Evolutionary conservation across 2,888 invertebrate genomes (phyloP), one percentile per base, ranked within the genome.

Genomic region (Philereme vetulata): DNA sequence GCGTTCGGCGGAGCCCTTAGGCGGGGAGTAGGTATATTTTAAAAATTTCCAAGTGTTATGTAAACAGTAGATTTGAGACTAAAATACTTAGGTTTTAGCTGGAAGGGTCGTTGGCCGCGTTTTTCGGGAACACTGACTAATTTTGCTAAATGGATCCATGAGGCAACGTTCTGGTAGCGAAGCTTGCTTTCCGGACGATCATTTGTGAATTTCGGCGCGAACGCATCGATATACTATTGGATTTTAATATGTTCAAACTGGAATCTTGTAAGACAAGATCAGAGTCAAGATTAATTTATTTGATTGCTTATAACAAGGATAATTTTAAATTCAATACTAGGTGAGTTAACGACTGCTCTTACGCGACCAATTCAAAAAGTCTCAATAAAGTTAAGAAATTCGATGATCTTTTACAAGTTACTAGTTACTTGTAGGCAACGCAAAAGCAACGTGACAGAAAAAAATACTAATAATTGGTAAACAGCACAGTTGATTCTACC

Each of bases 91-190:
- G 90, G 87, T 86, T 81, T 83, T 58, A 84, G 83, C 80, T 76
- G 70, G 77, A 77, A 82, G 84, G 91, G 86, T 92, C 90, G 82
- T 76, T 75, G 88, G 77, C 88, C 90, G 82, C 74, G 75, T 81
- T 88, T 90, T 91, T 90, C 88, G 89, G 90, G 91, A 91, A 86
- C 80, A 84, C 87, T 92, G 90, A 90, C 88, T 91, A 90, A 91
- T 90, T 87, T 84, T 68, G 75, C 77, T 78, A 81, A 86, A 88
- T 82, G 84, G 84, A 85, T 83, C 75, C 78, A 76, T 80, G 82
- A 79, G 74, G 78, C 66, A 43, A 36, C n/a, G 51, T 55, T 72
- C 58, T 74, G 72, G 76, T 75, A 76, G 77, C 81, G 74, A 78
- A 75, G 79, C 78, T 80, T 72, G 77, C 77, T 72, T 75, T 73